Evolutionary conservation across 2,888 invertebrate genomes (phyloP), one percentile per base, ranked within the genome.

Genomic region (Leptothorax acervorum): DNA sequence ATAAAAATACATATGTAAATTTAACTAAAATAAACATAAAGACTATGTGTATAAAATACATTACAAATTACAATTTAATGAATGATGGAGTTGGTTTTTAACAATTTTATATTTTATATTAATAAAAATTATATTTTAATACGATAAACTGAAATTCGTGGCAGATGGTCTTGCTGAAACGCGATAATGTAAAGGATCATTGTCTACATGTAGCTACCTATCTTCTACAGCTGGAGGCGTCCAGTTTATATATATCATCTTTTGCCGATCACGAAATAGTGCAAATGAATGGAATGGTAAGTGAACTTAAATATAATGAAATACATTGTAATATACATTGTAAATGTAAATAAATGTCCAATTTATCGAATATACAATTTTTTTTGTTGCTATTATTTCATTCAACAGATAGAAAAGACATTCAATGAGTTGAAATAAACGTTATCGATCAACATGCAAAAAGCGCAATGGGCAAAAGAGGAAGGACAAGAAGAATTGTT

Each of bases 181-280:
- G 28, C 18, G 45, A 31, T 55, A 73, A 86, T 53, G 73, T 81
- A 39, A 86, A 91, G 62, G 81, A 86, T 71, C 68, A 92, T 18
- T 93, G 93, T 55, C 83, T 92, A 35, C 84, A 86, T 8, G 83
- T 87, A 1, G 85, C 92, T 4, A 78, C 81, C 8, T 89, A 90
- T 60, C 85, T 90, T 15, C 75, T 93, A 84, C 57, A 84, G 9
- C 53, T 85, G 39, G 91, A 92, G 88, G 92, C 92, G 9, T 91
- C 91, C 5, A 71, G 45, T 60, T 86, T 93, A 83, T 92, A 93
- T 73, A 85, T 91, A 51, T 91, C 91, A n/a, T 92, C 92, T 12
- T 92, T 92, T 73, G 79, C 88, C 8, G 31, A 71, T 0, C 63
- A 83, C 12, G 88, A 93, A 83, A 85, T 91, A 31, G 2, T 15